Base-by-base conservation (phyloP, 2,113 vertebrate genomes). In the Sorex fumeus region DNA sequence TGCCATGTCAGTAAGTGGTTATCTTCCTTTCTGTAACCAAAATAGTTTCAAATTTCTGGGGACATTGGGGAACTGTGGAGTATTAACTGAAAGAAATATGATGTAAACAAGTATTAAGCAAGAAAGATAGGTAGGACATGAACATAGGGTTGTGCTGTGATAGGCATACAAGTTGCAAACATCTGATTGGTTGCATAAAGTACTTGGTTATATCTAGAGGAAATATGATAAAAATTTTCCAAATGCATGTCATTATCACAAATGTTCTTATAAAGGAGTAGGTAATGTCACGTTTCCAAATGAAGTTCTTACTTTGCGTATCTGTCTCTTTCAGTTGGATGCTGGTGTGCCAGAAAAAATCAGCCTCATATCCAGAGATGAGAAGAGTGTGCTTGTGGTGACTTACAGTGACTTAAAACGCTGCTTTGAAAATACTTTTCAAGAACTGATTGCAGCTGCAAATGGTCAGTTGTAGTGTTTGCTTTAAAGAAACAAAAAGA, bases 371-470 rank as follows among this genome's bases (percentile, higher is more conserved):
- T 99, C 99, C 95, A 98, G 99, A 97, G 99, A 99, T 47, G 99
- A 99, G 98, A 99, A 99, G 98, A 99, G 99, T 85, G 99, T 99
- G 84, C 98, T 99, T 96, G 99, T 99, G 97, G 99, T 99, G 97
- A 99, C 99, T 64, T 99, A 99, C 98, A 99, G 99, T 60, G 99
- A 99, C 98, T 98, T 99, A 97, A 99, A 99, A 97, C 99, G 99
- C 97, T 99, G 99, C 98, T 99, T 99, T 96, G 99, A 99, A 97
- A 99, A 99, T 96, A 99, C 99, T 98, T 99, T 99, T 97, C 99
- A 99, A 98, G 99, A 99, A 99, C 99, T 99, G 98, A 98, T 99
- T 96, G 98, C 98, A 89, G 98, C 99, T 87, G 98, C 99, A 89
- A 99, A 99, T 60, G 99, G 99, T 96, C 99, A 99, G 98, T 99